phyloP scores from a whole-genome alignment of 2,888 invertebrate species.

The Girardia tigrina region DNA sequence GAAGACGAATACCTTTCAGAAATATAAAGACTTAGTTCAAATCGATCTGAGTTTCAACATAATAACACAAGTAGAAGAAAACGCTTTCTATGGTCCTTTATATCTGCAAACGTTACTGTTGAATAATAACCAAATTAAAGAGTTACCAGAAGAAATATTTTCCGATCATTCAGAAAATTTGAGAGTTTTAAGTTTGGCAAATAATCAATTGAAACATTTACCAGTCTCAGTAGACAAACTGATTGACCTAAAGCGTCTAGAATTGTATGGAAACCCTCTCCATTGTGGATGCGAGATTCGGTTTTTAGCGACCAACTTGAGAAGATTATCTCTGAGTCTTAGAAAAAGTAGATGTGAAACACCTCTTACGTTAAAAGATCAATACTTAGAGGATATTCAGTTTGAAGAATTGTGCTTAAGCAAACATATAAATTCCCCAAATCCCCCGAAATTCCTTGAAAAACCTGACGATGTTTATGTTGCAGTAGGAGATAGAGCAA shows the following conservation, averaged over 20 bases:
- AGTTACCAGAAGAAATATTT: neutral
- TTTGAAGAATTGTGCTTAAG: neutral
- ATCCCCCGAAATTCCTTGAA: slow-evolving; percentile 1
- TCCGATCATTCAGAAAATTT: slow-evolving; percentile 28
- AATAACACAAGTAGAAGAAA: neutral
- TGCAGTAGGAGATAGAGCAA: slow-evolving; percentile 16
- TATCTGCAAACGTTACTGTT: neutral
- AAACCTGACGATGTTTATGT: neutral
- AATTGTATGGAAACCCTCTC: neutral
- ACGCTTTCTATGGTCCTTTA: slow-evolving; percentile 24
- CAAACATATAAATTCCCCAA: neutral
- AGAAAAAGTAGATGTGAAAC: neutral
- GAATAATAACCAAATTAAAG: neutral
- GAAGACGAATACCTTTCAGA: too few relatives aligned
- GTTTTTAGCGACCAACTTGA: neutral
- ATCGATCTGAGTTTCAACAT: neutral
- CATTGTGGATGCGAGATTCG: slow-evolving; percentile 25
- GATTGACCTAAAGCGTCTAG: neutral
- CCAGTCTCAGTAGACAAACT: slow-evolving; percentile 27
- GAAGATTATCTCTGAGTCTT: neutral
- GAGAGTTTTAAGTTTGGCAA: neutral
- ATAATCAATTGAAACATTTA: neutral
- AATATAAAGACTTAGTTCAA: too few relatives aligned
- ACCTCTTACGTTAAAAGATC: neutral
- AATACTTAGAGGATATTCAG: neutral